Conservation (phyloP, 2,113 vertebrate species). For the Lophotis ruficrista region DNA sequence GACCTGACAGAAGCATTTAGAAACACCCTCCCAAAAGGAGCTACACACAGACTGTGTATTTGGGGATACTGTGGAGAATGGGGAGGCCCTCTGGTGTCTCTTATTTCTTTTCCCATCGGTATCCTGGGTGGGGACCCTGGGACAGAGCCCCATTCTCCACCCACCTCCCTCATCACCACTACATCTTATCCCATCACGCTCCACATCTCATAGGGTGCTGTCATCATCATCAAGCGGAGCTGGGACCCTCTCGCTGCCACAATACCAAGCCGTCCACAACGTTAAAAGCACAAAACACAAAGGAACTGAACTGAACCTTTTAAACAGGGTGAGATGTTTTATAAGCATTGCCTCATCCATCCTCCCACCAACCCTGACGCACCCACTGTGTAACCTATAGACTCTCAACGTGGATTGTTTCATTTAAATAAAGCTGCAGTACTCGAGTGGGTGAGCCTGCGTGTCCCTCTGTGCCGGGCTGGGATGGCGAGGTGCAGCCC, state of each 20-base stretch:
- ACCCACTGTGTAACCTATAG: conserved; percentile 7
- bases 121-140: background rate
- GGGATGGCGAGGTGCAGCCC: background rate
- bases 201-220: background rate
- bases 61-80: background rate
- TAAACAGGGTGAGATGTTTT: conserved; percentile 68
- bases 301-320: conserved; percentile 57
- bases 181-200: background rate
- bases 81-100: background rate
- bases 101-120: background rate
- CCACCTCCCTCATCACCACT: background rate
- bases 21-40: background rate
- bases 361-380: background rate
- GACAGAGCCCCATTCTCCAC: background rate
- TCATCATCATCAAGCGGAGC: background rate
- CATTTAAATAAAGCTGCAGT: conserved; percentile 73
- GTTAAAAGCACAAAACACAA: conserved; percentile 70
- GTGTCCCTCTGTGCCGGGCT: background rate
- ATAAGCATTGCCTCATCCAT: conserved; percentile 1
- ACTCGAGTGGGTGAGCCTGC: conserved; percentile 6
- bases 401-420: conserved; percentile 56
- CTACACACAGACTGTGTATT: background rate
- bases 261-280: background rate
- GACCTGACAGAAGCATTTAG: background rate
- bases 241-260: background rate